These are phyloP conservation scores for Eupeodes latifasciatus DNA, from an alignment of 2,888 invertebrate genomes.

Conservation along the genomic window DNA sequence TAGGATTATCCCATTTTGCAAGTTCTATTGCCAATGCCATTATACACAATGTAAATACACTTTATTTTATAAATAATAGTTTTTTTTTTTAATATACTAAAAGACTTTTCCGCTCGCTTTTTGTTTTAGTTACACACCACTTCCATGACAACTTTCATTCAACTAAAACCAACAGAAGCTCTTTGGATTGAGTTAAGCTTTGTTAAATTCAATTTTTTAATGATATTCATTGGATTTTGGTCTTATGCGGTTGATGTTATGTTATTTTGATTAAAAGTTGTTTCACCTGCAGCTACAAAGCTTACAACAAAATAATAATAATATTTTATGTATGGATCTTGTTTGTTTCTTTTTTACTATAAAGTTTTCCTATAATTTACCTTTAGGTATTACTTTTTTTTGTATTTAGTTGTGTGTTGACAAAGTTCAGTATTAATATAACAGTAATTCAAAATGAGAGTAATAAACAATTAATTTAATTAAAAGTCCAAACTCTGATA, in stretches of 20 bases:
- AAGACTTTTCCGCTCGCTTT: neutral
- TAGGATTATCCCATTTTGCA: slow-evolving; percentile 79
- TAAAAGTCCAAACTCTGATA: too few species aligned
- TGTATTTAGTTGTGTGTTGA: neutral
- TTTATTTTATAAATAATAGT: neutral
- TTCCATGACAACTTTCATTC: neutral
- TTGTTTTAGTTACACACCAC: neutral
- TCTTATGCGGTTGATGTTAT: neutral
- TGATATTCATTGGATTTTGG: too few species aligned
- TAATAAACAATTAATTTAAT: too few species aligned
- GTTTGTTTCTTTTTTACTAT: neutral
- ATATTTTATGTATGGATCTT: too few species aligned
- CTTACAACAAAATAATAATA: neutral
- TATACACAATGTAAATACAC: neutral
- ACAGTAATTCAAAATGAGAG: too few species aligned
- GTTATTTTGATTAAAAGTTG: neutral
- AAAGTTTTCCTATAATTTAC: neutral
- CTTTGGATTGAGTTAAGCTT: neutral
- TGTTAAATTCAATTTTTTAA: neutral
- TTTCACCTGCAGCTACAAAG: neutral
- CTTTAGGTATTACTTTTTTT: neutral
- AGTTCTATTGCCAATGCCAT: slow-evolving; percentile 52
- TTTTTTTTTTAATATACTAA: neutral
- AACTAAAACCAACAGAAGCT: slow-evolving; percentile 17
- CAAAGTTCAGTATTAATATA: too few species aligned